Percentiles rank a stretch among this genome's conserved stretches.
These are phyloP conservation scores for Nicator chloris DNA, from an alignment of 2,113 vertebrate genomes.

Conservation along the genomic window DNA sequence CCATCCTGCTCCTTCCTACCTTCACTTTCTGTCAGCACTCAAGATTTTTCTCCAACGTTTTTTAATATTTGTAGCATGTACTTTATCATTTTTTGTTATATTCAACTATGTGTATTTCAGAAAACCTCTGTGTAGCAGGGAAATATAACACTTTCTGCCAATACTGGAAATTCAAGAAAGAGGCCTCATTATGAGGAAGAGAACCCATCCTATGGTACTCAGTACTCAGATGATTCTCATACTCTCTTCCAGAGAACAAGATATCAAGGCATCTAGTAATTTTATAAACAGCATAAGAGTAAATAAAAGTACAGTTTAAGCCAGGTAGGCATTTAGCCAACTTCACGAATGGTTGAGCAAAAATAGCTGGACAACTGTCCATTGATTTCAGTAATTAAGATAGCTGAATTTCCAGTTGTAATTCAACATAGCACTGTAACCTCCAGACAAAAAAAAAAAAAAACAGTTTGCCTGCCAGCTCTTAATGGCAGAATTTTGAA, in stretches of 20 bases:
- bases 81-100: neutral
- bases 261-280: neutral
- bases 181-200: neutral
- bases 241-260: neutral
- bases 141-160: neutral
- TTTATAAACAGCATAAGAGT: neutral
- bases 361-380: neutral
- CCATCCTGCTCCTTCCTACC: neutral
- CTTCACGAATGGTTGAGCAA: neutral
- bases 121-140: neutral
- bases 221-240: neutral
- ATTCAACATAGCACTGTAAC: neutral
- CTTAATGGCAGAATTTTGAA: neutral
- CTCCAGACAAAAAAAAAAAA: neutral
- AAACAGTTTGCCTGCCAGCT: neutral
- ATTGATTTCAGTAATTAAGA: neutral
- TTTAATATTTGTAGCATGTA: neutral
- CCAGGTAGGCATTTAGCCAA: neutral
- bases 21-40: neutral
- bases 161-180: neutral
- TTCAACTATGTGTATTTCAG: neutral
- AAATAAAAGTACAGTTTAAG: neutral
- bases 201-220: neutral
- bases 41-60: neutral
- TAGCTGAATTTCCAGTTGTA: neutral